phyloP scores from a whole-genome alignment of 92 coral and sea anemone species.

The Zoanthus solanderi region DNA sequence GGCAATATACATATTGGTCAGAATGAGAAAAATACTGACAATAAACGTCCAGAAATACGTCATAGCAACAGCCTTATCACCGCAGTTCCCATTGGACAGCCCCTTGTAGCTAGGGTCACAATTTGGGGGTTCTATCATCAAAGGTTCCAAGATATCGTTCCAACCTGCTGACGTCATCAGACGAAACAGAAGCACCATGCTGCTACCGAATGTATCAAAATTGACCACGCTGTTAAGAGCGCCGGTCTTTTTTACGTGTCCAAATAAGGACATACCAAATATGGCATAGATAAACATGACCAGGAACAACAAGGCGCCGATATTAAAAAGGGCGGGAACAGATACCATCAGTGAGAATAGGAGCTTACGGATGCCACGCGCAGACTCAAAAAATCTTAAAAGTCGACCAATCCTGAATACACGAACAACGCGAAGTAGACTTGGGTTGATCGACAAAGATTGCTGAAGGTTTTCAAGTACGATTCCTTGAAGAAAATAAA shows the following conservation, averaged over 20 bases:
- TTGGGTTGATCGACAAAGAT: slow-evolving; percentile 81
- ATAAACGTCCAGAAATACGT: slow-evolving; percentile 78
- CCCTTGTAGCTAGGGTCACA: slow-evolving; percentile 86
- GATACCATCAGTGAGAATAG: slow-evolving; percentile 86
- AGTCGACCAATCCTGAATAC: slow-evolving; percentile 93
- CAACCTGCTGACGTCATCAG: slow-evolving; percentile 98
- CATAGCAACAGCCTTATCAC: slow-evolving; percentile 70
- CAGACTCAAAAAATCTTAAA: slow-evolving; percentile 90
- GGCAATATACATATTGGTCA: slow-evolving; percentile 99
- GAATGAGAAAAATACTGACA: slow-evolving; percentile 79
- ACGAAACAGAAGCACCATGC: slow-evolving; percentile 87
- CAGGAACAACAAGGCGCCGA: slow-evolving; percentile 90
- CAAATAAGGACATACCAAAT: slow-evolving; percentile 96
- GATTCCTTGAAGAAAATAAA: slow-evolving; percentile 63
- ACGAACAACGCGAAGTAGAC: slow-evolving; percentile 89
- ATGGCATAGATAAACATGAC: slow-evolving; percentile 90
- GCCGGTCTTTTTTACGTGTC: slow-evolving; percentile 87
- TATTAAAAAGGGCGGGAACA: slow-evolving; percentile 89
- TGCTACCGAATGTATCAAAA: slow-evolving; percentile 90
- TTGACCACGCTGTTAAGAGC: slow-evolving; percentile 93
- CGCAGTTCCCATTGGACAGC: slow-evolving; percentile 86
- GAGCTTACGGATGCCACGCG: slow-evolving; percentile 91
- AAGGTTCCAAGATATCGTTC: slow-evolving; percentile 89
- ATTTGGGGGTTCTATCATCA: slow-evolving; percentile 90
- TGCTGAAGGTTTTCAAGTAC: slow-evolving; percentile 70